Percentiles rank a stretch among this genome's conserved stretches.
Evolutionary conservation across 2,797 vertebrate genomes (phyloP).

Genomic region (Saguinus oedipus): DNA sequence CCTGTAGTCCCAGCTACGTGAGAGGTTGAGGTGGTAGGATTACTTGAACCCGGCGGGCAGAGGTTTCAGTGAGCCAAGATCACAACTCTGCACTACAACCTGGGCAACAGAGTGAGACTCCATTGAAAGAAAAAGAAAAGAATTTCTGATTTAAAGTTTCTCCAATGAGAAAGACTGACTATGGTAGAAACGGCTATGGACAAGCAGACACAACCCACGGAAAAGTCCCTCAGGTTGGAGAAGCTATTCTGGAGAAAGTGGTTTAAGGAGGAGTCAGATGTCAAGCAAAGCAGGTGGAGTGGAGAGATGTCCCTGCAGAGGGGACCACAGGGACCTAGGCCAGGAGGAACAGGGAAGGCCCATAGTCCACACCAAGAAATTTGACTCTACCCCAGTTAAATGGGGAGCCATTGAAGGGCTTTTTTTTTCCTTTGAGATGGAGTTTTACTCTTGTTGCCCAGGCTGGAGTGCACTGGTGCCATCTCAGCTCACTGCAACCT

Average conservation of each 20-base stretch:
- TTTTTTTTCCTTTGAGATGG: not conserved
- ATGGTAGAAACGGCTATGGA: no score
- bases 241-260: not conserved
- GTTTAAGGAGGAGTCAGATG: not conserved
- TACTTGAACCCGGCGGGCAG: not conserved
- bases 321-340: not conserved
- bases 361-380: not conserved
- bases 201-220: no score
- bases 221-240: no score
- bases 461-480: not conserved
- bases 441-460: no score
- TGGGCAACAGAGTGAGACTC: not conserved
- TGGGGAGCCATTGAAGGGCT: not conserved
- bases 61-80: not conserved
- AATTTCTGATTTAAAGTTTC: not conserved
- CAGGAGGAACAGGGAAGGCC: not conserved
- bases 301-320: no score
- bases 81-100: not conserved
- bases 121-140: not conserved
- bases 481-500: not conserved
- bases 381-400: no score
- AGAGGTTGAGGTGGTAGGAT: not conserved
- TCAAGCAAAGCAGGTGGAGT: not conserved
- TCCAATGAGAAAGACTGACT: not conserved
- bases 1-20: not conserved